These are phyloP conservation scores for Drosophila persimilis DNA, from an alignment of 1,140 invertebrate genomes.

Conservation along the genomic window DNA sequence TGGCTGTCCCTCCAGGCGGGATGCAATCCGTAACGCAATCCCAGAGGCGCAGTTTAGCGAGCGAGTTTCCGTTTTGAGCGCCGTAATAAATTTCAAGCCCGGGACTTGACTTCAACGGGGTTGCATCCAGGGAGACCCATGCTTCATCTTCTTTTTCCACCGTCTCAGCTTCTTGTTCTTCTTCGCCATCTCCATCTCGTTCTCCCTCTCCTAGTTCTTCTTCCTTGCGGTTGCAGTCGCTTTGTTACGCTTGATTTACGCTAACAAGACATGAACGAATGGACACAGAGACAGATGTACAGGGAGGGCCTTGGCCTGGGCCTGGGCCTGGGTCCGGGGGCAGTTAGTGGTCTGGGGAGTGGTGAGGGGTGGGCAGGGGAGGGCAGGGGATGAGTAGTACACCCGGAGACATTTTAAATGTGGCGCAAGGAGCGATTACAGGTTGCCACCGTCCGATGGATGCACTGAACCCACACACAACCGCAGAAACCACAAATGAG, in stretches of 20 bases:
- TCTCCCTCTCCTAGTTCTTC: slow-evolving; percentile 9
- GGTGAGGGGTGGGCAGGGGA: not conserved
- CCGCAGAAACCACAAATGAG: slow-evolving; percentile 61
- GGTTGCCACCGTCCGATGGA: slow-evolving; percentile 64
- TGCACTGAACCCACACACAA: slow-evolving; percentile 52
- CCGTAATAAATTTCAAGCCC: slow-evolving; percentile 71
- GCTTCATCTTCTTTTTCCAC: slow-evolving; percentile 39
- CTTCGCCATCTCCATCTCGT: not conserved
- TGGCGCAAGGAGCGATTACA: slow-evolving; percentile 80
- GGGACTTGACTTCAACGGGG: slow-evolving; percentile 52
- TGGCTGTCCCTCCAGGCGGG: slow-evolving; percentile 10
- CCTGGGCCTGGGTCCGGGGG: not conserved
- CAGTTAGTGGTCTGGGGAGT: not conserved
- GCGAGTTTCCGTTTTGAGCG: slow-evolving; percentile 69
- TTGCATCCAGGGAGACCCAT: slow-evolving; percentile 33
- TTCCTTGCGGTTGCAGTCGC: slow-evolving; percentile 56
- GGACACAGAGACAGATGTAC: slow-evolving; percentile 63
- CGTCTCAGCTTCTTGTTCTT: slow-evolving; percentile 1
- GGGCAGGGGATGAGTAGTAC: slow-evolving; percentile 17
- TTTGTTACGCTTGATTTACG: slow-evolving; percentile 81
- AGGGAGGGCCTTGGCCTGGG: not conserved
- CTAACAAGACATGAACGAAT: slow-evolving; percentile 81
- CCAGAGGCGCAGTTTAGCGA: slow-evolving; percentile 74
- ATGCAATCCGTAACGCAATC: slow-evolving; percentile 53
- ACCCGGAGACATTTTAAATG: slow-evolving; percentile 80